Conservation (phyloP, 1,140 invertebrate species). For the Notospermus geniculatus region DNA sequence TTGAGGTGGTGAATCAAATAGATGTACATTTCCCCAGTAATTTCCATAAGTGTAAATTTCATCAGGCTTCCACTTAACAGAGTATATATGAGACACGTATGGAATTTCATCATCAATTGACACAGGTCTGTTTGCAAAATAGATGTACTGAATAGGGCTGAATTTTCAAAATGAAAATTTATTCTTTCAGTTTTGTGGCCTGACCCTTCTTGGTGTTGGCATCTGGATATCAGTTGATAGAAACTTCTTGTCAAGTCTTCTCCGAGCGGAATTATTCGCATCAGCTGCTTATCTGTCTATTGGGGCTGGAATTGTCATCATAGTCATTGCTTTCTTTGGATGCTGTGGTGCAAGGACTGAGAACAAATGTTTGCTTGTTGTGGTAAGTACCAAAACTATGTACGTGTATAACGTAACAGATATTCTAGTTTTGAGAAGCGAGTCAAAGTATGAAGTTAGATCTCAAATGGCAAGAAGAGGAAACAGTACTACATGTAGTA, state of each 20-base stretch:
- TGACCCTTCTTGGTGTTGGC: background rate
- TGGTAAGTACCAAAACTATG: no score
- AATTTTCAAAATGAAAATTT: background rate
- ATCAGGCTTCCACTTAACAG: background rate
- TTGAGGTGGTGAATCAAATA: background rate
- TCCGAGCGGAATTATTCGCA: background rate
- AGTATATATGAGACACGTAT: no score
- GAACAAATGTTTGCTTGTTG: constrained; percentile 3
- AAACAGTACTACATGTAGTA: no score
- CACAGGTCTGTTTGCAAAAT: no score
- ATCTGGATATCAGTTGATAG: constrained; percentile 8
- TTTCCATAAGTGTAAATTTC: background rate
- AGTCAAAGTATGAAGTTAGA: no score
- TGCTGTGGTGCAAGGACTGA: constrained; percentile 1
- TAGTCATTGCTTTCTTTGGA: background rate
- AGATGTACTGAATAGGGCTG: no score
- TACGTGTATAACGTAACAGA: no score
- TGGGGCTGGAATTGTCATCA: background rate
- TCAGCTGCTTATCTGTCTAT: constrained; percentile 1
- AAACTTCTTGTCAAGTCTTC: constrained; percentile 3
- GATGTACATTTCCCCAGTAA: background rate
- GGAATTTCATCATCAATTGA: no score
- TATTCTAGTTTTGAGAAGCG: no score
- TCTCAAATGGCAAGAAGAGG: no score
- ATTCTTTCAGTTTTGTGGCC: background rate